phyloP scores from a whole-genome alignment of 2,888 invertebrate species.

The Labia minor region DNA sequence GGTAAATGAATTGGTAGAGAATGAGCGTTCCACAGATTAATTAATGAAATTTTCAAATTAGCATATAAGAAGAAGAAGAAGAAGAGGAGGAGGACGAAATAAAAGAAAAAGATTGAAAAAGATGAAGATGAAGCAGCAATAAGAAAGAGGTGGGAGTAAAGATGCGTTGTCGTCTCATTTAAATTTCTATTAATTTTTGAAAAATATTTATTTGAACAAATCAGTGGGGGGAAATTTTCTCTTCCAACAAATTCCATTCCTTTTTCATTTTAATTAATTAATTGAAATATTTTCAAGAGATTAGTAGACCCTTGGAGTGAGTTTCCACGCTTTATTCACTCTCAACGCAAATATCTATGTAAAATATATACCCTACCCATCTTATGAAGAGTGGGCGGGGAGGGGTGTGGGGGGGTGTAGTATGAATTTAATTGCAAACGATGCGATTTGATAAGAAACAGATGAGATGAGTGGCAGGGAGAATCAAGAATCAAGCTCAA shows the following conservation, averaged over 20 bases:
- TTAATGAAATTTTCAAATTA: slow-evolving; percentile 7
- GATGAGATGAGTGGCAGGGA: not conserved
- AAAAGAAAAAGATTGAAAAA: too few relatives aligned
- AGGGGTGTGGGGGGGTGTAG: too few relatives aligned
- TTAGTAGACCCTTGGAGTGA: not conserved
- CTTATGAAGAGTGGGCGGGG: too few relatives aligned
- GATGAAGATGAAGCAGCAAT: too few relatives aligned
- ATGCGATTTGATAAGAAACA: slow-evolving; percentile 5
- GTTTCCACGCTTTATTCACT: too few relatives aligned
- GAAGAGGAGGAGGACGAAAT: too few relatives aligned
- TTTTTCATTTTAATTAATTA: not conserved
- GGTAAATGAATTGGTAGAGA: not conserved
- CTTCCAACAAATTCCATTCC: slow-evolving; percentile 1
- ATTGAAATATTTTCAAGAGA: not conserved
- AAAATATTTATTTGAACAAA: slow-evolving; percentile 9
- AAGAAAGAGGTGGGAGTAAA: too few relatives aligned
- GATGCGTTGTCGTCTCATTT: not conserved
- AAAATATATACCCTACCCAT: too few relatives aligned
- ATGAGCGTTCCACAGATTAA: not conserved
- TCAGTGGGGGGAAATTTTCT: not conserved
- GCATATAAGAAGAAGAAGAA: not conserved
- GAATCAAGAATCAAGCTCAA: too few relatives aligned
- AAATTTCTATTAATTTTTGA: slow-evolving; percentile 13
- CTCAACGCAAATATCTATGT: too few relatives aligned
- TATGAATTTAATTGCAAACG: not conserved